Percentiles rank a stretch among this genome's conserved stretches.
These are phyloP conservation scores for Norana najaformis DNA, from an alignment of 2,888 invertebrate species.

Conservation along the genomic window DNA sequence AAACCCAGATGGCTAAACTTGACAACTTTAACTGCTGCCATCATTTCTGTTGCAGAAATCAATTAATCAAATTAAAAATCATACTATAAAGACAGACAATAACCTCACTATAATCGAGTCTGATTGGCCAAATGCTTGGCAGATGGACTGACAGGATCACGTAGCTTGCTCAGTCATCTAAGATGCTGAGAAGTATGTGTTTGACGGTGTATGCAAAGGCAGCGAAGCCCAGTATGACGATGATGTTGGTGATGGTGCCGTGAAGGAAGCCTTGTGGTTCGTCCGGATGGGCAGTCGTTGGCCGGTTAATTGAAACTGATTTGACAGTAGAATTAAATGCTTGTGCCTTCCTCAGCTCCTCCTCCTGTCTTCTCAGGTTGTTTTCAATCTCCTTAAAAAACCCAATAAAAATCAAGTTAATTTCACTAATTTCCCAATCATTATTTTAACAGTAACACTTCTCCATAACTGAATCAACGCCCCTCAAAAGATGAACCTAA, in stretches of 20 bases:
- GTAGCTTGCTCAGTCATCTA: conserved; percentile 48
- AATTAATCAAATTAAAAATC: background rate
- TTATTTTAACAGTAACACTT: background rate
- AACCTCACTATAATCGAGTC: background rate
- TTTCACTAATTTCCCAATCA: background rate
- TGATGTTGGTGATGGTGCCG: conserved; percentile 79
- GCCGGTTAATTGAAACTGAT: background rate
- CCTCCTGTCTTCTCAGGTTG: conserved; percentile 65
- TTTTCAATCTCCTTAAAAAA: conserved; percentile 63
- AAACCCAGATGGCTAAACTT: background rate
- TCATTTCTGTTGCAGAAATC: background rate
- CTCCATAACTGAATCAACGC: background rate
- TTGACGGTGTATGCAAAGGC: conserved; percentile 90
- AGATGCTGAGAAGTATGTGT: conserved; percentile 70
- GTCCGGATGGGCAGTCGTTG: background rate
- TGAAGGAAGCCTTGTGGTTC: conserved; percentile 53
- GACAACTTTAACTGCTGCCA: background rate
- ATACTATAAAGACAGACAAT: background rate
- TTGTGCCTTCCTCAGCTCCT: conserved; percentile 62
- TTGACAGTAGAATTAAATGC: conserved; percentile 1
- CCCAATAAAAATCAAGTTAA: background rate
- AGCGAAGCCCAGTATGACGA: conserved; percentile 85
- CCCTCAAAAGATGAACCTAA: background rate
- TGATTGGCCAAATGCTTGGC: background rate
- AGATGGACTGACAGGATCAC: background rate